A percentile compares a stretch with the other conserved stretches of the same genome.
Evolutionary conservation across 2,888 invertebrate genomes (phyloP).

Genomic region (Embidobia sp.): DNA sequence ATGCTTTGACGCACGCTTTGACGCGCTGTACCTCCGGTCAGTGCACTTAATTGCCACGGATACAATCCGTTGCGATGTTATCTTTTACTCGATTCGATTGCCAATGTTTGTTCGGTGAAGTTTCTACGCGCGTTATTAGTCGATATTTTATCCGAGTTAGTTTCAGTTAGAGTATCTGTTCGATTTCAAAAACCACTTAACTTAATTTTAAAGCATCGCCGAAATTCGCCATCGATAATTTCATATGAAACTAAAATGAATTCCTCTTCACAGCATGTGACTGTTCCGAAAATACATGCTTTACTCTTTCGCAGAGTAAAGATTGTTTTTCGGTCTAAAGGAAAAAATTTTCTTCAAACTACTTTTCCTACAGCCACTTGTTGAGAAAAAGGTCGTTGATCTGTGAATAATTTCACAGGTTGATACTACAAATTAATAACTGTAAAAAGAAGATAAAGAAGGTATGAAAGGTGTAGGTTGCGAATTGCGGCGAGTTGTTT

Average conservation of each 20-base stretch:
- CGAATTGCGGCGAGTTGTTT: conserved; percentile 23
- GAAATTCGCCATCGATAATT: conserved; percentile 15
- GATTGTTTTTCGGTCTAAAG: no score
- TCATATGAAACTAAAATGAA: no score
- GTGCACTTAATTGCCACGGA: conserved; percentile 52
- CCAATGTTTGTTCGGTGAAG: conserved; percentile 40
- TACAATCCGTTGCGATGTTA: conserved; percentile 33
- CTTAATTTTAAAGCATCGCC: neutral
- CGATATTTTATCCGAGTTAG: conserved; percentile 18
- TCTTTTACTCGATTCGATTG: conserved; percentile 51
- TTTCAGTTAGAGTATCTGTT: conserved; percentile 10
- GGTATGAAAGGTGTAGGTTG: conserved; percentile 13
- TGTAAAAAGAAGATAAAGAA: conserved; percentile 13
- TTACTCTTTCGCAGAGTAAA: no score
- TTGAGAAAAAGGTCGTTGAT: no score
- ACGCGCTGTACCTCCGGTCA: conserved; percentile 52
- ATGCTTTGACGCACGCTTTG: conserved; percentile 55
- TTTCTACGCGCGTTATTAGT: conserved; percentile 29
- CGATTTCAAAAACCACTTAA: conserved; percentile 14
- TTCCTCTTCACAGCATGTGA: no score
- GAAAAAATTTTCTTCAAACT: no score
- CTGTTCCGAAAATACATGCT: no score
- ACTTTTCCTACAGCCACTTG: no score
- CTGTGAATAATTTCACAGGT: no score
- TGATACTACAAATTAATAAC: no score